Evolutionary conservation across 2,888 invertebrate species (phyloP), one percentile per base, ranked within the genome.

Genomic region (Eubasilissa splendida): DNA sequence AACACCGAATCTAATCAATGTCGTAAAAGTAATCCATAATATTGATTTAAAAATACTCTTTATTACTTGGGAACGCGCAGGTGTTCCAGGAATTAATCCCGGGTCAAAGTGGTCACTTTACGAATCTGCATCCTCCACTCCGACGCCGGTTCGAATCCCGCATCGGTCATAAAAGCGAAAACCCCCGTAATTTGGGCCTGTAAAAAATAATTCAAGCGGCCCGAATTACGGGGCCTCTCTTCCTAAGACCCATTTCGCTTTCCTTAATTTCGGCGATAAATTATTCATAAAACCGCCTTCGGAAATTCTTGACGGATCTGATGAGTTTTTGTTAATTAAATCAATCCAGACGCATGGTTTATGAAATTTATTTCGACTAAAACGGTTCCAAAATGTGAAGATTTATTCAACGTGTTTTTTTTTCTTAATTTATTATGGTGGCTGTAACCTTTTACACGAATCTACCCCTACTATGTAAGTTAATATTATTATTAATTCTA

Each of bases 101-200:
- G 31, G 22, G 11, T n/a, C n/a, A 42, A 66, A 66, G 33, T 66
- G 66, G 66, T 66, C 66, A 66, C 66, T 66, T 66, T 66, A n/a
- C 58, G 58, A 9, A 42, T 66, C 42, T 42, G 33, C n/a, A 42
- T 65, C 12, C 22, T 66, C 33, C 50, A n/a, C 12, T 42, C 10
- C 63, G 63, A 11, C 33, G 63, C 10, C 63, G 63, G 63, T 63
- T 63, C 4, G 63, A 63, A 33, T 63, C 63, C 66, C 50, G 50
- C 12, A 31, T 9, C 12, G 66, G 66, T 66, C 66, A n/a, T 66
- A 66, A 66, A 66, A 66, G 66, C n/a, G 33, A 66, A n/a, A n/a
- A 50, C 12, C 4, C 50, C 66, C n/a, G 66, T 66, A 66, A 66
- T 66, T 66, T 66, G 42, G 50, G 50, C 42, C 66, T 66, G 66